A percentile compares a stretch with the other conserved stretches of the same genome.
phyloP scores from a whole-genome alignment of 2,888 invertebrate genomes.

The Aspidiotus rigidus region DNA sequence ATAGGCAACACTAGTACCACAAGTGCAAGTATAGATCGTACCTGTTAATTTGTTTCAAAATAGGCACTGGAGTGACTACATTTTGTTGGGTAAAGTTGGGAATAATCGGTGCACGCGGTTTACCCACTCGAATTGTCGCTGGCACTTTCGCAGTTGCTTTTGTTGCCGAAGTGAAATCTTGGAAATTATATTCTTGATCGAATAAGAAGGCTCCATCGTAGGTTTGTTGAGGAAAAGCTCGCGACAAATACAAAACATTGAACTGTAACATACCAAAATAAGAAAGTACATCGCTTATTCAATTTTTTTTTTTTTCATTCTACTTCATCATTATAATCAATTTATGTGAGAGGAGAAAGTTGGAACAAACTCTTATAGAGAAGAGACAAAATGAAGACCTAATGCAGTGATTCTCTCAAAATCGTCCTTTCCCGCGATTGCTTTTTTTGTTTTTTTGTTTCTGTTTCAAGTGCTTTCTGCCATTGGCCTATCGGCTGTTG shows the following conservation, averaged over 20 bases:
- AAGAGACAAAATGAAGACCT: too few relatives aligned
- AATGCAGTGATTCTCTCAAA: too few relatives aligned
- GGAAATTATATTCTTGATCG: conserved; percentile 21
- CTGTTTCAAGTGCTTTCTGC: too few relatives aligned
- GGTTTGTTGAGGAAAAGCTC: conserved; percentile 5
- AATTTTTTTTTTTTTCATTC: too few relatives aligned
- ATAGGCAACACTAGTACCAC: too few relatives aligned
- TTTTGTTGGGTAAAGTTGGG: conserved; percentile 7
- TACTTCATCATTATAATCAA: too few relatives aligned
- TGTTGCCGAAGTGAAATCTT: conserved; percentile 10
- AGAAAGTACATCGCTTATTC: too few relatives aligned
- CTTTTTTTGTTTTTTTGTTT: too few relatives aligned
- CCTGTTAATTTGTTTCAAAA: conserved; percentile 70
- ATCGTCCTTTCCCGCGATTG: too few relatives aligned
- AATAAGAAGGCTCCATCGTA: conserved; percentile 1
- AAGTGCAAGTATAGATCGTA: conserved; percentile 49
- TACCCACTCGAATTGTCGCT: background rate
- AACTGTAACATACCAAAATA: background rate
- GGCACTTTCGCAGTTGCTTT: background rate
- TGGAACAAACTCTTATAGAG: too few relatives aligned
- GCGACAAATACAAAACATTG: background rate
- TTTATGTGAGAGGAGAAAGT: too few relatives aligned
- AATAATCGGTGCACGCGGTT: conserved; percentile 15
- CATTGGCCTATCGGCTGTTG: too few relatives aligned
- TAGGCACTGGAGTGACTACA: conserved; percentile 54